phyloP scores from a whole-genome alignment of 2,113 vertebrate species.

The Ondatra zibethicus region DNA sequence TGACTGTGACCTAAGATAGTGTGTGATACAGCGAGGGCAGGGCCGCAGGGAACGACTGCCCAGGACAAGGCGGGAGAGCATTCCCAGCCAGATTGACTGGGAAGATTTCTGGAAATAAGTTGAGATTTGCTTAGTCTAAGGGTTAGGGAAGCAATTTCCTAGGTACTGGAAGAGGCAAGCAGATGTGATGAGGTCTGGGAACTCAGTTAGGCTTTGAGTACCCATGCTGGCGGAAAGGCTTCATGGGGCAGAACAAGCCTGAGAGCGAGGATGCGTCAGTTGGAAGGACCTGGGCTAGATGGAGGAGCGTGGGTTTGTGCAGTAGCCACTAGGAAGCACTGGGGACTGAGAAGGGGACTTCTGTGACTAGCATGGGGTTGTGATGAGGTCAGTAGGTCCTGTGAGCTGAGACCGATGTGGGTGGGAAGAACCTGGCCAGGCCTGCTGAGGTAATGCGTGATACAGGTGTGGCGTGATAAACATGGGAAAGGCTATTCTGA shows the following conservation, averaged over 20 bases:
- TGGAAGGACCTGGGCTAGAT: neutral
- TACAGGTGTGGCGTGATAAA: neutral
- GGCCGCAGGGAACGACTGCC: neutral
- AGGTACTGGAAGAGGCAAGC: neutral
- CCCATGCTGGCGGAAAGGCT: neutral
- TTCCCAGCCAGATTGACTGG: neutral
- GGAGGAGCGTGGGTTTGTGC: too few species aligned
- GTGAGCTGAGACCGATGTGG: accelerated
- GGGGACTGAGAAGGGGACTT: neutral
- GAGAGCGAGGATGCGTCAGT: neutral
- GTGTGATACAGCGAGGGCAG: neutral
- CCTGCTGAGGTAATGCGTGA: neutral
- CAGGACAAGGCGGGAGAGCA: too few species aligned
- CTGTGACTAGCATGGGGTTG: neutral
- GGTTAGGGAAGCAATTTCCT: neutral
- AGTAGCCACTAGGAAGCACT: neutral
- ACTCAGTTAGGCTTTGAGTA: neutral
- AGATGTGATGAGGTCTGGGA: neutral
- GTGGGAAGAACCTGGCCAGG: neutral
- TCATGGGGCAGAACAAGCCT: accelerated
- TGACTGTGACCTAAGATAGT: neutral
- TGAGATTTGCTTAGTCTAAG: neutral
- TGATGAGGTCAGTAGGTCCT: neutral
- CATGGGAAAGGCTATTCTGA: neutral
- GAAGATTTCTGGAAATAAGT: neutral